A percentile compares a stretch with the other conserved stretches of the same genome.
Evolutionary conservation across 2,797 vertebrate species (phyloP).

Genomic region (Zalophus californianus): DNA sequence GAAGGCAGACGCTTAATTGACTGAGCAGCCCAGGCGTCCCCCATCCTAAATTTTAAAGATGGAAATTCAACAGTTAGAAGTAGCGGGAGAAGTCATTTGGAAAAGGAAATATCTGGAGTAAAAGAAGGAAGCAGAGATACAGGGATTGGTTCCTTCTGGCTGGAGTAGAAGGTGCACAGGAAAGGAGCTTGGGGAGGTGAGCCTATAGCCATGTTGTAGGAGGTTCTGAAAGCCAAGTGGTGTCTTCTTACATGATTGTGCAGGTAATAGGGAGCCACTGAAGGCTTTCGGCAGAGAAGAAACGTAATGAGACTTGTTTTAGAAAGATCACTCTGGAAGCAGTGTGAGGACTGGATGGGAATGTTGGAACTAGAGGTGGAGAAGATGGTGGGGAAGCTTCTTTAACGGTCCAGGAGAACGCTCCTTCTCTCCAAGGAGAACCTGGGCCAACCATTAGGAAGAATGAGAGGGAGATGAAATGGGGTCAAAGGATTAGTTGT

Average conservation of each 20-base stretch:
- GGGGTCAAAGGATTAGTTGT: background rate
- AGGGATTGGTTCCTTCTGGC: background rate
- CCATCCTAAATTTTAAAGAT: background rate
- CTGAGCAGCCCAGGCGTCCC: background rate
- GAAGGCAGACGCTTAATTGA: background rate
- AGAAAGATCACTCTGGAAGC: background rate
- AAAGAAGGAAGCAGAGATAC: background rate
- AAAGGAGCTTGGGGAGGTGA: background rate
- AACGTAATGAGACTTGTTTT: background rate
- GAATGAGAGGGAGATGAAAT: background rate
- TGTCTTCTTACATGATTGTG: background rate
- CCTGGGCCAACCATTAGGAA: background rate
- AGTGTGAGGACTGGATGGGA: background rate
- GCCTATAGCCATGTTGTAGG: background rate
- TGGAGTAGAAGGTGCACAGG: background rate
- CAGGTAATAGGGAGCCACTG: background rate
- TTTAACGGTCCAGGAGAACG: background rate
- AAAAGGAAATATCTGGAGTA: background rate
- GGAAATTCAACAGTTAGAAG: background rate
- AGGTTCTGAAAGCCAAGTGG: background rate
- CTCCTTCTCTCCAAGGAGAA: too few species aligned
- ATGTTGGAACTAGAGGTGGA: background rate
- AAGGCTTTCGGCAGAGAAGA: background rate
- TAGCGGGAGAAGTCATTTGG: background rate
- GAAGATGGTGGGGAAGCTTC: background rate